Evolutionary conservation across 2,888 invertebrate genomes (phyloP), one percentile per base, ranked within the genome.

Genomic region (Ephialtes manifestator): DNA sequence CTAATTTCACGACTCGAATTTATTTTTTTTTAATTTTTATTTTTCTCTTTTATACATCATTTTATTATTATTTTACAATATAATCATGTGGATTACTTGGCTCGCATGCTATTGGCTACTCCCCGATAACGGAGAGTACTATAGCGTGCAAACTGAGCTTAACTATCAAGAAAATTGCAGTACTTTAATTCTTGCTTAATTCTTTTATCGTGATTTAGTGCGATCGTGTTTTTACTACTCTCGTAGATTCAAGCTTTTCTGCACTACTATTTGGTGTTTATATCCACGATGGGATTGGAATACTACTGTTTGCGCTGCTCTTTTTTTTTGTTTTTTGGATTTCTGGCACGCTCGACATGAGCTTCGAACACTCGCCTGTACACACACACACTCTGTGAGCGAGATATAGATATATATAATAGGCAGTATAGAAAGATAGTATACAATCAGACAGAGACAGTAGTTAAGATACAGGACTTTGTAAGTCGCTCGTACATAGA

Each of bases 281-380:
- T 70, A 20, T 79, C 74, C 53, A 48, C 55, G n/a, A 39, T 39
- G 24, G 51, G 53, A 60, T 53, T 46, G 35, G 24, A 58, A 74
- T 48, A 78, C 74, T 77, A 72, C 65, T 60, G 20, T 4, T 51
- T 76, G 39, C 65, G 46, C 55, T n/a, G n/a, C n/a, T n/a, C n/a
- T n/a, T 74, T 75, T 63, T 65, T 46, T 58, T 43, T 24, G 24
- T 60, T 51, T 51, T 71, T 63, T 55, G 20, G 7, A 15, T 82
- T 72, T 65, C 75, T 87, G 88, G 87, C 88, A 88, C 88, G 88
- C 76, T 83, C 87, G 86, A 84, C 88, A 86, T 85, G 87, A 89
- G 87, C 89, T 82, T 88, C 89, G 89, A 89, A 84, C 88, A 87
- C 86, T 58, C 72, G 79, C 84, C 70, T 81, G 84, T 82, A 60